Evolutionary conservation across 2,888 invertebrate species (phyloP).

Genomic region (Ferdinandea cuprea): DNA sequence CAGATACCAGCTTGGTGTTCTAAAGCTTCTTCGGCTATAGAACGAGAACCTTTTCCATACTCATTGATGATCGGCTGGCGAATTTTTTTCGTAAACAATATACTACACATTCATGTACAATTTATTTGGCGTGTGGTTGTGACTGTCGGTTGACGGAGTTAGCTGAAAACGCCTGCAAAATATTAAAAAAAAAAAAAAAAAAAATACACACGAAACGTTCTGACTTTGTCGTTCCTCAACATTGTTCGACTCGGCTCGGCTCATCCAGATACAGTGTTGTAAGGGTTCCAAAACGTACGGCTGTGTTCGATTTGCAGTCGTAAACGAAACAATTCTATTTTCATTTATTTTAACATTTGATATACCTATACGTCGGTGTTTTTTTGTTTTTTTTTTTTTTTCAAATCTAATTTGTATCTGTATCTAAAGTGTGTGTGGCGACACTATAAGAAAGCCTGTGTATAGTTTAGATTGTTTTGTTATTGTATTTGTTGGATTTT

Average conservation of each 20-base stretch:
- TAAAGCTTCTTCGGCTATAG: constrained; percentile 62
- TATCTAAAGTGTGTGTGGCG: constrained; percentile 40
- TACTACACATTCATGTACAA: constrained; percentile 40
- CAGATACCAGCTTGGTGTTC: constrained; percentile 31
- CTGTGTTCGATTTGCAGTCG: constrained; percentile 44
- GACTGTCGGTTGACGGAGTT: constrained; percentile 51
- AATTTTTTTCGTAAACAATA: constrained; percentile 61
- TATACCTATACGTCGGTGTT: constrained; percentile 18
- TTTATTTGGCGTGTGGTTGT: constrained; percentile 46
- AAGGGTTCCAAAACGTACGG: constrained; percentile 44
- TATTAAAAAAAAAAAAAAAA: constrained; percentile 21
- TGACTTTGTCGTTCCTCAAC: constrained; percentile 64
- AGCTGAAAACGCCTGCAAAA: constrained; percentile 59
- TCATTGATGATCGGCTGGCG: constrained; percentile 70
- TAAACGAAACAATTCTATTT: constrained; percentile 43
- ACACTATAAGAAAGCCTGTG: constrained; percentile 18
- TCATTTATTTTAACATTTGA: constrained; percentile 27
- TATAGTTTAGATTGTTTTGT: constrained; percentile 21
- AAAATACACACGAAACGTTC: constrained; percentile 28
- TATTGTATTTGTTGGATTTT: constrained; percentile 63
- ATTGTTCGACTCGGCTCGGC: constrained; percentile 37
- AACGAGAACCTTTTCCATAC: constrained; percentile 60
- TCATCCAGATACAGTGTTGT: constrained; percentile 54
- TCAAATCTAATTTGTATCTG: constrained; percentile 61
- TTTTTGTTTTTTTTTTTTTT: too few relatives aligned